phyloP scores from a whole-genome alignment of 2,888 invertebrate genomes.

The Epinotia ramella region DNA sequence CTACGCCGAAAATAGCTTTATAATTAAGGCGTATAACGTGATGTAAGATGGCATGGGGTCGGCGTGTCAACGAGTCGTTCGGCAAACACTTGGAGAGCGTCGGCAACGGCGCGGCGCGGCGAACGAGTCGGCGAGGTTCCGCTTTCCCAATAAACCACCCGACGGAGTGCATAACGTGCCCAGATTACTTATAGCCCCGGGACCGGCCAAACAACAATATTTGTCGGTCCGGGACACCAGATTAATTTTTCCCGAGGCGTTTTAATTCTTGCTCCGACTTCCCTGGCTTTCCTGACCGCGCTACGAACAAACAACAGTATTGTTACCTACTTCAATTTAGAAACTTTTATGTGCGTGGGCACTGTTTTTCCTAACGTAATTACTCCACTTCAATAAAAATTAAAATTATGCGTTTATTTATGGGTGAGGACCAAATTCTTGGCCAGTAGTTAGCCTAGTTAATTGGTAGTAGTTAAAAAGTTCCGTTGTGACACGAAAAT shows the following conservation, averaged over 20 bases:
- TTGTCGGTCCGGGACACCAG: slow-evolving; percentile 76
- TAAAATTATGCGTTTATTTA: no score
- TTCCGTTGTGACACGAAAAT: no score
- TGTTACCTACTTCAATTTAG: slow-evolving; percentile 18
- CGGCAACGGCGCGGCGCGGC: slow-evolving; percentile 49
- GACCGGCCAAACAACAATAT: slow-evolving; percentile 80
- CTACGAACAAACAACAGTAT: slow-evolving; percentile 36
- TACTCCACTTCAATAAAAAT: no score
- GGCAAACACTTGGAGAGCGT: slow-evolving; percentile 58
- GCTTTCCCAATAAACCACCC: slow-evolving; percentile 78
- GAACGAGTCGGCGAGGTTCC: slow-evolving; percentile 57
- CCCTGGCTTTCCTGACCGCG: slow-evolving; percentile 27
- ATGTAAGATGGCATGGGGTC: slow-evolving; percentile 13
- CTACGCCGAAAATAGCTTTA: background rate
- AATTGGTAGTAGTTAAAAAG: no score
- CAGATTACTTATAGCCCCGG: slow-evolving; percentile 79
- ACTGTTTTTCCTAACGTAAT: no score
- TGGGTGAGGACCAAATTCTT: no score
- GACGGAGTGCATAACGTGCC: slow-evolving; percentile 77
- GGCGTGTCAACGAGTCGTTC: slow-evolving; percentile 20
- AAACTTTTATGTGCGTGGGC: background rate
- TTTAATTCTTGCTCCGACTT: slow-evolving; percentile 52
- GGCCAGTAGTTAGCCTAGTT: no score
- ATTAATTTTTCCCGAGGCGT: slow-evolving; percentile 79
- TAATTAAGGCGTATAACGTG: slow-evolving; percentile 9